phyloP scores from a whole-genome alignment of 2,888 invertebrate genomes.

The Drosophila silvestris region DNA sequence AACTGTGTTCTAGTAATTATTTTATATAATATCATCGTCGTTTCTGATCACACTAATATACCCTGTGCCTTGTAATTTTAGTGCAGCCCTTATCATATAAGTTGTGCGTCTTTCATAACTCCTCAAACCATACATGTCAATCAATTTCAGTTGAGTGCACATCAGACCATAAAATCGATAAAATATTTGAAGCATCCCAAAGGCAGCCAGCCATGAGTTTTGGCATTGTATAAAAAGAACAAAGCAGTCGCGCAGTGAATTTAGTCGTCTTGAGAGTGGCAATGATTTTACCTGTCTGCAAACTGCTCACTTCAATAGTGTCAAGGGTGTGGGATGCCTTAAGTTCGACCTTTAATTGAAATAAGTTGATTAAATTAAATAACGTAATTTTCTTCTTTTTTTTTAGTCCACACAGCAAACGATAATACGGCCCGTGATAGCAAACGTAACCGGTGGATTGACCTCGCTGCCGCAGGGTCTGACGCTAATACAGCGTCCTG shows the following conservation, averaged over 20 bases:
- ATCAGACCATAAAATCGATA: background rate
- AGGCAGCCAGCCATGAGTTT: background rate
- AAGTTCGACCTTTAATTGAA: background rate
- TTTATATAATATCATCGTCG: background rate
- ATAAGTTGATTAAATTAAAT: background rate
- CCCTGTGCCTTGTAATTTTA: background rate
- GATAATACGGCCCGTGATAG: conserved; percentile 84
- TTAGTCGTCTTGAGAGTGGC: background rate
- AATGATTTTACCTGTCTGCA: background rate
- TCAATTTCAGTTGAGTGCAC: background rate
- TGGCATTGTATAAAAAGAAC: background rate
- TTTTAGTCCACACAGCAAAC: conserved; percentile 83
- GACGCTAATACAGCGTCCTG: conserved; percentile 85
- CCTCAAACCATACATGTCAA: background rate
- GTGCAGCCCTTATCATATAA: background rate
- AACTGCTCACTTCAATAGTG: background rate
- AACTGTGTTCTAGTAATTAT: background rate
- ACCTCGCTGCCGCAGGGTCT: conserved; percentile 84
- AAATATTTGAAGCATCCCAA: background rate
- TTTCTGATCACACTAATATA: background rate
- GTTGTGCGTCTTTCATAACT: background rate
- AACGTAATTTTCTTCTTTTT: conserved; percentile 2
- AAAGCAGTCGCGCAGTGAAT: background rate
- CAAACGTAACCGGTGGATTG: conserved; percentile 81
- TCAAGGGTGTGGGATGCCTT: background rate